A percentile compares a stretch with the other conserved stretches of the same genome.
These are phyloP conservation scores for Pammene aurita DNA, from an alignment of 2,888 invertebrate genomes.

Conservation along the genomic window DNA sequence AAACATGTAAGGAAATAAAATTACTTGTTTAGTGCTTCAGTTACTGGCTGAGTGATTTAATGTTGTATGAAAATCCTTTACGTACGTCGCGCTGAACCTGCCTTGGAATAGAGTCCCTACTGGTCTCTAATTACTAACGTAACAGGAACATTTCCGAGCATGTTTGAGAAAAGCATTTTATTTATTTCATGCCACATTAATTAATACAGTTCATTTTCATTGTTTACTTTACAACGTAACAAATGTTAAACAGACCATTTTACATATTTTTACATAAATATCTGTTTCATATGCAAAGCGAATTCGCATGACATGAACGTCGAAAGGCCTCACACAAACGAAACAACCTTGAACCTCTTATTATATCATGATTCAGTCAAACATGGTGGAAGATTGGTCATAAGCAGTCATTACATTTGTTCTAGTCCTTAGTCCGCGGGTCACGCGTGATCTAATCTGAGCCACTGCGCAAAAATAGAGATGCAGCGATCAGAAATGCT, in stretches of 20 bases:
- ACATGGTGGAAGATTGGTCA: not conserved
- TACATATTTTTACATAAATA: slow-evolving; percentile 8
- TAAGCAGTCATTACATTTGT: not conserved
- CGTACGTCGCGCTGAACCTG: too few species aligned
- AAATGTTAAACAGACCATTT: slow-evolving; percentile 3
- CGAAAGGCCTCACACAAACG: not conserved
- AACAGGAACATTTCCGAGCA: too few species aligned
- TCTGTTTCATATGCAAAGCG: slow-evolving; percentile 8
- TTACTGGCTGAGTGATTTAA: too few species aligned
- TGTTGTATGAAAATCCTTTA: too few species aligned
- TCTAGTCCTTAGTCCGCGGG: too few species aligned
- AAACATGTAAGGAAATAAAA: too few species aligned
- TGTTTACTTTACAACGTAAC: slow-evolving; percentile 4
- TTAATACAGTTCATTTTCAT: not conserved
- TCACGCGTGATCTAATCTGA: too few species aligned
- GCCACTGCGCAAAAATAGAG: too few species aligned
- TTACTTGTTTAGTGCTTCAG: too few species aligned
- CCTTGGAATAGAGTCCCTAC: too few species aligned
- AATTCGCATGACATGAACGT: slow-evolving; percentile 4
- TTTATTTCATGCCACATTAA: slow-evolving; percentile 3
- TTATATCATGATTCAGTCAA: not conserved
- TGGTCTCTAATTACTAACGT: too few species aligned
- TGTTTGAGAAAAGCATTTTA: slow-evolving; percentile 19
- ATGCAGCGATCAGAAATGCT: too few species aligned
- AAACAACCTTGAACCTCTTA: slow-evolving; percentile 20